Evolutionary conservation across 2,797 vertebrate genomes (phyloP).

Genomic region (Acanthurus leucopareius): DNA sequence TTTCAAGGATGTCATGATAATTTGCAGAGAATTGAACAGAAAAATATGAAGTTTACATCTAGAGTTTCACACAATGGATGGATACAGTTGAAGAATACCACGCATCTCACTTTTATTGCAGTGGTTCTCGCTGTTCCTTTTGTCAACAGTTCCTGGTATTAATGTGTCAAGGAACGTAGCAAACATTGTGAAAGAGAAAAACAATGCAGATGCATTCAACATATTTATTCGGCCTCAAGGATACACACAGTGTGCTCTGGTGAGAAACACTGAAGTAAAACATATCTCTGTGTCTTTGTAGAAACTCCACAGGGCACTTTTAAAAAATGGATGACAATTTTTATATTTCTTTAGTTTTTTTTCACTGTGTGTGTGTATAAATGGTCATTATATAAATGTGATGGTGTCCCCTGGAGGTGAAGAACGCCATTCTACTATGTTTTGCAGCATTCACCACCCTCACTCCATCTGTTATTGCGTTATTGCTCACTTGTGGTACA

Average conservation of each 20-base stretch:
- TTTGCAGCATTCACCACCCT: neutral
- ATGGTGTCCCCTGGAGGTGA: slow-evolving; percentile 1
- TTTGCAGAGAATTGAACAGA: neutral
- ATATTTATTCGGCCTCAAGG: neutral
- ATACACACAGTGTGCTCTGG: neutral
- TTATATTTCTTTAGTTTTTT: neutral
- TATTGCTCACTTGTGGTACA: slow-evolving; percentile 1
- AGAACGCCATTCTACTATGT: neutral
- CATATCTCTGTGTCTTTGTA: neutral
- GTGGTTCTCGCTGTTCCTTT: neutral
- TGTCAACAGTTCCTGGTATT: neutral
- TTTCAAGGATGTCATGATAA: neutral
- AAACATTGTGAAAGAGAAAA: neutral
- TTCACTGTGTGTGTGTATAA: neutral
- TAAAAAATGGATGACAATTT: neutral
- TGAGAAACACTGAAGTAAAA: slow-evolving; percentile 4
- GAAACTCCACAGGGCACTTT: neutral
- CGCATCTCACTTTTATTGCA: neutral
- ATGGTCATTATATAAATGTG: slow-evolving; percentile 1
- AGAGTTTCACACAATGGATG: neutral
- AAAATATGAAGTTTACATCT: neutral
- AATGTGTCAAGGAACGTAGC: neutral
- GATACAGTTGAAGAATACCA: neutral
- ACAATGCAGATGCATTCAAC: neutral
- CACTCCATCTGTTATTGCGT: slow-evolving; percentile 1